Conservation (phyloP, 1,140 invertebrate genomes). For the Potamilus streckersoni region DNA sequence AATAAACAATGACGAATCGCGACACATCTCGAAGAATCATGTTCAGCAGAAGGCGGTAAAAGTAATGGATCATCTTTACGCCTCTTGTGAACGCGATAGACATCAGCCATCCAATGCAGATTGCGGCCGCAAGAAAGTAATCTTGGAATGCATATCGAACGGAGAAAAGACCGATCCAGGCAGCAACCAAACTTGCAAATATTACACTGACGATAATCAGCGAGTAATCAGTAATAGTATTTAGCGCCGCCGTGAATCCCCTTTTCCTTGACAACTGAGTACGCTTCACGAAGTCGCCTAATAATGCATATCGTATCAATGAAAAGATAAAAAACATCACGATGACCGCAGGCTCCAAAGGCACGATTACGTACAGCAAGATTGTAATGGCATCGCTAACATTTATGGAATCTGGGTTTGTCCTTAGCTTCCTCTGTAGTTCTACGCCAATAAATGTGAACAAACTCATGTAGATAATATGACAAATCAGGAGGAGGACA, state of each 20-base stretch:
- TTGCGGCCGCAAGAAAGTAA: slow-evolving; percentile 46
- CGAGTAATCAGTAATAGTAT: slow-evolving; percentile 24
- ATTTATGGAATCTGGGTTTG: slow-evolving; percentile 22
- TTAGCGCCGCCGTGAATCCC: not conserved
- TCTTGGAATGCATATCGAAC: slow-evolving; percentile 39
- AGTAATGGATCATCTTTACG: slow-evolving; percentile 58
- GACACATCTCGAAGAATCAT: slow-evolving; percentile 59
- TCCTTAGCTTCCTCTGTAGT: slow-evolving; percentile 26
- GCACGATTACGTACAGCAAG: slow-evolving; percentile 39
- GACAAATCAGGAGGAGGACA: slow-evolving; percentile 43
- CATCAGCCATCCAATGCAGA: slow-evolving; percentile 58
- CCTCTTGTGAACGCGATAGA: slow-evolving; percentile 57
- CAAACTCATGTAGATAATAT: slow-evolving; percentile 56
- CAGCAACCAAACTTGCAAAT: slow-evolving; percentile 43
- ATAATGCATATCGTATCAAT: slow-evolving; percentile 3
- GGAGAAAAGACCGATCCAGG: slow-evolving; percentile 49
- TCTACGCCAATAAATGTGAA: slow-evolving; percentile 45
- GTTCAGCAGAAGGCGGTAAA: slow-evolving; percentile 57
- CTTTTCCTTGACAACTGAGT: slow-evolving; percentile 4
- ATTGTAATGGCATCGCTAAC: slow-evolving; percentile 18
- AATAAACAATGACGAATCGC: slow-evolving; percentile 58
- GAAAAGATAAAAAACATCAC: slow-evolving; percentile 35
- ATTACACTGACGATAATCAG: slow-evolving; percentile 29
- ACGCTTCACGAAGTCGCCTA: slow-evolving; percentile 5
- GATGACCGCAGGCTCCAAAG: slow-evolving; percentile 47